Evolutionary conservation across 2,797 vertebrate genomes (phyloP), one percentile per base, ranked within the genome.

Genomic region (Pangasius sanitwongsei): DNA sequence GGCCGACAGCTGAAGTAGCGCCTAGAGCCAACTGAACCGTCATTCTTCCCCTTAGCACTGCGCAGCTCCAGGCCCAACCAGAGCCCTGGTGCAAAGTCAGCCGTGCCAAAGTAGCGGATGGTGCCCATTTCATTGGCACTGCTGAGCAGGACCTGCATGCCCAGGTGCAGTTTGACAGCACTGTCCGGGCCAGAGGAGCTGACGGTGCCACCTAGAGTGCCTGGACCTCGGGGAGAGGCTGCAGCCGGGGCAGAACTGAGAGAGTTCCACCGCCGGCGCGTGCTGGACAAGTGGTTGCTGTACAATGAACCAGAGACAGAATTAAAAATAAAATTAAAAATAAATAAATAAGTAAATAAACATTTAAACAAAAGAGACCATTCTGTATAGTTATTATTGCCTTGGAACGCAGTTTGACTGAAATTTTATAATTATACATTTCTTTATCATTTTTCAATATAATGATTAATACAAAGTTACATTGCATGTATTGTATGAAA

Each of bases 51-150:
- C 92, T 96, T 98, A 78, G 97, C 94, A 0, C 95, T 96, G 11
- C 97, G 96, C 4, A 99, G 97, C 92, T 99, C 99, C 23, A 99
- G 96, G 2, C 99, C 98, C 0, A 99, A 95, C 98, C 98, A 99
- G 2, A 97, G 89, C 0, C 98, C 98, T 0, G 97, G 93, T 0
- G 98, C 98, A 84, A 99, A 99, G 93, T 97, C 97, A 0, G 98
- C 94, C 5, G 96, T 95, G 55, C 99, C 99, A 88, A 99, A 92
- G 92, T 98, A 99, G 87, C 98, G 97, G 91, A 99, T 96, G 12
- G 94, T 95, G 0, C 97, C 97, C 97, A 99, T 99, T 93, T 99
- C 99, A 0, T 97, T 99, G 89, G 97, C 98, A 87, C 99, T 98
- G 87, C 91, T 97, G 91, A 99, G 96, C 70, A 99, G 96, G 50